phyloP scores from a whole-genome alignment of 2,797 vertebrate genomes.

The Lepus townsendii region DNA sequence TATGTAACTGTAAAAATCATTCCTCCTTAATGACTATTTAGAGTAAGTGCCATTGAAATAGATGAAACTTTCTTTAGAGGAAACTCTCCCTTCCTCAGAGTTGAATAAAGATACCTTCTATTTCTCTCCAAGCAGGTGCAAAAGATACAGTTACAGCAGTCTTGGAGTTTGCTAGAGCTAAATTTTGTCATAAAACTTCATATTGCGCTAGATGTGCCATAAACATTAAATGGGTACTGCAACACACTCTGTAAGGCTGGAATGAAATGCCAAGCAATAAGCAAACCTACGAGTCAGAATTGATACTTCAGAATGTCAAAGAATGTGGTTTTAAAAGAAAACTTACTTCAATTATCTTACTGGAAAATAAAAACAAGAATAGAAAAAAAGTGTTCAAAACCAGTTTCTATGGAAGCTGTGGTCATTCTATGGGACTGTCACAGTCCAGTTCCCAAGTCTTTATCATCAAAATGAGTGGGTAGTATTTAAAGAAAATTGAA shows the following conservation, averaged over 20 bases:
- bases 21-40: conserved; percentile 27
- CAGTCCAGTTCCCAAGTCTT: neutral
- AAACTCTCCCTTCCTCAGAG: neutral
- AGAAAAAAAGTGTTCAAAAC: conserved; percentile 5
- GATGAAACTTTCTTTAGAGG: conserved; percentile 23
- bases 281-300: neutral
- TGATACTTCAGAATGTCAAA: neutral
- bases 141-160: neutral
- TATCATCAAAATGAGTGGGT: neutral
- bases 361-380: neutral
- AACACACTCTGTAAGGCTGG: neutral
- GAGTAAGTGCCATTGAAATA: conserved; percentile 8
- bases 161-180: neutral
- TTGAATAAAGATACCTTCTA: neutral
- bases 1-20: conserved; percentile 8
- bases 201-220: neutral
- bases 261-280: conserved; percentile 26
- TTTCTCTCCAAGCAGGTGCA: conserved; percentile 50
- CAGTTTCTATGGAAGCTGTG: neutral
- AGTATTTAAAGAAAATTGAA: neutral
- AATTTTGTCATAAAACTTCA: conserved; percentile 59
- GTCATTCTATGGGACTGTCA: neutral
- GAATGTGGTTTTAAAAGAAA: neutral
- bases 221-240: neutral
- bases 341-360: neutral